Percentiles rank a stretch among this genome's conserved stretches.
phyloP scores from a whole-genome alignment of 2,113 vertebrate genomes.

The Pelecanus crispus region DNA sequence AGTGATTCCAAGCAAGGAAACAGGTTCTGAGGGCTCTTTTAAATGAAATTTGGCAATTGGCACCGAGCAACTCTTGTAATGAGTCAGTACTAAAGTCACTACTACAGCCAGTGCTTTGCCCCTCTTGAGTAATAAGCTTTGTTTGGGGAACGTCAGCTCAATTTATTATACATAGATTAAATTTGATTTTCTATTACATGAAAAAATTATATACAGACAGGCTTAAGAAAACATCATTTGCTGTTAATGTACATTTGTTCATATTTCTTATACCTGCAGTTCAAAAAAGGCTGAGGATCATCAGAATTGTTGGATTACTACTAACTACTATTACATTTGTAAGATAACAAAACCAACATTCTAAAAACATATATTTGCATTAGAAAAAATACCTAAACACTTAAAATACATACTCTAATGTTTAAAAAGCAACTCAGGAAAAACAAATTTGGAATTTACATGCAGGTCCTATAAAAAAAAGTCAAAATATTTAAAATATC shows the following conservation, averaged over 20 bases:
- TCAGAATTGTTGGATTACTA: not conserved
- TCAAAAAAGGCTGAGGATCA: not conserved
- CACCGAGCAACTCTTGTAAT: not conserved
- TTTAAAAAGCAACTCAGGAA: not conserved
- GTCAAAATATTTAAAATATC: not conserved
- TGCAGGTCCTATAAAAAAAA: not conserved
- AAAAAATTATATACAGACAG: constrained; percentile 23
- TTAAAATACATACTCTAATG: not conserved
- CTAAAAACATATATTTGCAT: not conserved
- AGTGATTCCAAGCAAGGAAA: not conserved
- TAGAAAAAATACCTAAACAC: not conserved
- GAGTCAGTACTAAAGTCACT: not conserved
- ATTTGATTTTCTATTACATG: constrained; percentile 43
- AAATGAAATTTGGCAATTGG: constrained; percentile 31
- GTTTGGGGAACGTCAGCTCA: constrained; percentile 41
- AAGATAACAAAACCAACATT: not conserved
- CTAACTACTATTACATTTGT: not conserved
- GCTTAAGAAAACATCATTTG: not conserved
- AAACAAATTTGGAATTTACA: not conserved
- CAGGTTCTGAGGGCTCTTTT: not conserved
- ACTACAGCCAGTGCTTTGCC: not conserved
- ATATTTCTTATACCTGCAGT: not conserved
- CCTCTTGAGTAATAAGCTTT: constrained; percentile 14
- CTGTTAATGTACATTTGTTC: not conserved
- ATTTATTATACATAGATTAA: constrained; percentile 45